Percentiles rank a stretch among this genome's conserved stretches.
These are phyloP conservation scores for Hyposoter didymator DNA, from an alignment of 2,888 invertebrate species.

Conservation along the genomic window DNA sequence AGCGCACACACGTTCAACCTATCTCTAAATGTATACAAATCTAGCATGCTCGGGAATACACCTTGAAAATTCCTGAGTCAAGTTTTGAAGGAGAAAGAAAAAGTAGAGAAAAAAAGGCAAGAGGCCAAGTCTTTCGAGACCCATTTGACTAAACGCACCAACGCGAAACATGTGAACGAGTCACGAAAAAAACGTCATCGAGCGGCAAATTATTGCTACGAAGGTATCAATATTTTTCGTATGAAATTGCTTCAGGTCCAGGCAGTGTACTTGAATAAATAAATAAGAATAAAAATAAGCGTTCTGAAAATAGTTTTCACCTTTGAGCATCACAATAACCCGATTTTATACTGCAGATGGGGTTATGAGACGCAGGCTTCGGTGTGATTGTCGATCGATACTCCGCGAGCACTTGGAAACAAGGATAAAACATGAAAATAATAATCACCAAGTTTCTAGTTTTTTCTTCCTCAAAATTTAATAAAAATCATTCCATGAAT, in stretches of 20 bases:
- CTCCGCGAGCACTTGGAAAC: neutral
- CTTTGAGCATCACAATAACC: neutral
- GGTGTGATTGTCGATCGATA: conserved; percentile 9
- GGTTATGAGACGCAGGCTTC: neutral
- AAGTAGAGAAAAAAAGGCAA: conserved; percentile 49
- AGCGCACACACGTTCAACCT: conserved; percentile 74
- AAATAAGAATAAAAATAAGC: neutral
- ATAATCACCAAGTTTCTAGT: neutral
- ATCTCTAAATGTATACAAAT: conserved; percentile 35
- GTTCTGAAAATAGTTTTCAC: neutral
- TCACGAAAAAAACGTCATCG: conserved; percentile 23
- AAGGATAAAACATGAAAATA: neutral
- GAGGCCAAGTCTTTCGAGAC: conserved; percentile 7
- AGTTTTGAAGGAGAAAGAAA: conserved; percentile 61
- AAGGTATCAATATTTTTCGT: neutral
- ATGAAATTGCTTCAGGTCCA: neutral
- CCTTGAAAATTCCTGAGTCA: conserved; percentile 77
- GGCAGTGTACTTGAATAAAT: neutral
- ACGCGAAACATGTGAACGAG: conserved; percentile 1
- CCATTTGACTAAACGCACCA: conserved; percentile 25
- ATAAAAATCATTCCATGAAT: no score
- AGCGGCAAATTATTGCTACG: neutral
- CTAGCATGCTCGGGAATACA: conserved; percentile 69
- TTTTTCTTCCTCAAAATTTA: neutral
- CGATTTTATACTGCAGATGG: neutral